Base-by-base conservation (phyloP, 1,140 invertebrate species). In the Pemphigus obesinymphae region DNA sequence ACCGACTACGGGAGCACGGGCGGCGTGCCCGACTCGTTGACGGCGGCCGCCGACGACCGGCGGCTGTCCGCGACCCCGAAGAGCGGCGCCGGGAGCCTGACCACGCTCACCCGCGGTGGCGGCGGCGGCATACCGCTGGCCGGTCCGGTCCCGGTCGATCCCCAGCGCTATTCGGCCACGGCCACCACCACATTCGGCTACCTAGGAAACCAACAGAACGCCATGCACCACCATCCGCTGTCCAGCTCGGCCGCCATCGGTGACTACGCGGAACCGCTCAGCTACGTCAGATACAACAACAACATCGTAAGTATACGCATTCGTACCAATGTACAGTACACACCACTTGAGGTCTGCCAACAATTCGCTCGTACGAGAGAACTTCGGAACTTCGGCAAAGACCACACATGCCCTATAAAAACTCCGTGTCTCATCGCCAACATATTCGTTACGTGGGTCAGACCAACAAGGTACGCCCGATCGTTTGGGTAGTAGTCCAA, bases 171-270 rank as follows among this genome's bases (percentile, higher is more conserved):
- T n/a, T n/a, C n/a, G n/a, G 90, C 84, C 87, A 90, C 70, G 94
- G 73, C 50, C 4, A 20, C 31, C n/a, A n/a, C n/a, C n/a, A n/a
- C n/a, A n/a, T n/a, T 10, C 55, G 23, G 55, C 10, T 48, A 78
- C 2, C n/a, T 78, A 26, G 11, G 96, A 95, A 88, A 95, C 92
- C 85, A 93, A 93, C 10, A 93, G 93, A 15, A 89, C 88, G 72
- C 88, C 31, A 66, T 34, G 63, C 63, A 66, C 34, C 63, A 88
- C 83, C n/a, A n/a, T n/a, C 87, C 87, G 20, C 86, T 86, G 31
- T 23, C 50, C 50, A 43, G 34, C 31, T 23, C 45, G 8, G 2
- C 29, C 17, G 10, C 11, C 13, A 37, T 31, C 7, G 17, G 8
- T n/a, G 75, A 78, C 7, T 78, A 78, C 55, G 55, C 37, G 23